These are phyloP conservation scores for Alsophila aescularia DNA, from an alignment of 2,888 invertebrate genomes.

Conservation along the genomic window DNA sequence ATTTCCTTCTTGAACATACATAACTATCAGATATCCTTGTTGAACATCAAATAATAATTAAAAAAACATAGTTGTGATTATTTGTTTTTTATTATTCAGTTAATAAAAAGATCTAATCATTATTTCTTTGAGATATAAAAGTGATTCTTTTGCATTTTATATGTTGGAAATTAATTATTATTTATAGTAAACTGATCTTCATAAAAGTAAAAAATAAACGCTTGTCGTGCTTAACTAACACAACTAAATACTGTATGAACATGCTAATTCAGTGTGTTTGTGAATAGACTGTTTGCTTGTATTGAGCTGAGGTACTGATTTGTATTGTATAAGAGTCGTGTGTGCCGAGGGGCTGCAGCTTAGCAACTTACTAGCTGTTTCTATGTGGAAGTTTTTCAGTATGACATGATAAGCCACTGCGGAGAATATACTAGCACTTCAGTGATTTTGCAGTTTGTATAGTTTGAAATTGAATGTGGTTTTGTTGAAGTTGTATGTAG, in stretches of 20 bases:
- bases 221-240: neutral
- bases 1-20: too few species aligned
- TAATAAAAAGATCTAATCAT: too few species aligned
- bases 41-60: too few species aligned
- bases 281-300: neutral
- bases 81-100: too few species aligned
- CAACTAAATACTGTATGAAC: neutral
- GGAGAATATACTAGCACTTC: slow-evolving; percentile 26
- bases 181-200: too few species aligned
- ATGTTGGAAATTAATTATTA: too few species aligned
- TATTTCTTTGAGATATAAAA: too few species aligned
- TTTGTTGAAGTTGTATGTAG: neutral
- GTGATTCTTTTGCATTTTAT: too few species aligned
- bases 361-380: slow-evolving; percentile 38
- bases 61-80: too few species aligned
- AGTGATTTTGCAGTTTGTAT: slow-evolving; percentile 29
- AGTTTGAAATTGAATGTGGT: neutral
- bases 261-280: neutral
- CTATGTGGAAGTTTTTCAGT: slow-evolving; percentile 31
- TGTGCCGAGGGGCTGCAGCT: slow-evolving; percentile 34
- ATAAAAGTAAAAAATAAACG: too few species aligned
- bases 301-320: slow-evolving; percentile 5
- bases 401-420: slow-evolving; percentile 27
- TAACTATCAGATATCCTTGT: too few species aligned
- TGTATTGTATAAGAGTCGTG: slow-evolving; percentile 6